Evolutionary conservation across 2,113 vertebrate genomes (phyloP).

Genomic region (Alosa alosa): DNA sequence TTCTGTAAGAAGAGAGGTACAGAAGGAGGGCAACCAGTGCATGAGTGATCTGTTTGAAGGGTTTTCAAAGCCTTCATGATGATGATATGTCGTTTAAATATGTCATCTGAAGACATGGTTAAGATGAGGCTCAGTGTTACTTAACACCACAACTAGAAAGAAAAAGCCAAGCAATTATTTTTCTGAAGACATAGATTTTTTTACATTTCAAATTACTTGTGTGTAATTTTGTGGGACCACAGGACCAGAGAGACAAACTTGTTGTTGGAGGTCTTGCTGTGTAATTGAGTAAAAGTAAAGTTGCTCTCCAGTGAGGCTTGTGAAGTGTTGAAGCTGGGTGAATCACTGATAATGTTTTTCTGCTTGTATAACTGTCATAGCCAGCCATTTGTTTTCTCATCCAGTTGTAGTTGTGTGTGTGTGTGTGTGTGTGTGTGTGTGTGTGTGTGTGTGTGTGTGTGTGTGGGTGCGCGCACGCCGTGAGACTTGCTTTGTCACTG

Average conservation of each 20-base stretch:
- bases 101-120: background rate
- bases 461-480: background rate
- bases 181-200: background rate
- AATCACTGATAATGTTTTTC: background rate
- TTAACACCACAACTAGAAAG: background rate
- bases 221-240: background rate
- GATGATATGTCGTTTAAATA: too few relatives aligned
- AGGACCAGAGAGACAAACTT: background rate
- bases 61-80: too few relatives aligned
- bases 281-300: background rate
- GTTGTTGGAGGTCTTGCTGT: background rate
- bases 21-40: background rate
- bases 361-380: background rate
- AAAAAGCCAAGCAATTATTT: background rate
- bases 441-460: background rate
- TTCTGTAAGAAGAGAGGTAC: conserved; percentile 65
- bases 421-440: background rate
- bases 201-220: background rate
- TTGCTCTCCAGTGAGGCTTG: background rate
- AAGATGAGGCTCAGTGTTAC: background rate
- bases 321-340: background rate
- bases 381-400: background rate
- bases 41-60: too few relatives aligned
- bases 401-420: background rate
- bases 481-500: conserved; percentile 24